Evolutionary conservation across 1,140 invertebrate species (phyloP).

Genomic region (Anadara kagoshimensis): DNA sequence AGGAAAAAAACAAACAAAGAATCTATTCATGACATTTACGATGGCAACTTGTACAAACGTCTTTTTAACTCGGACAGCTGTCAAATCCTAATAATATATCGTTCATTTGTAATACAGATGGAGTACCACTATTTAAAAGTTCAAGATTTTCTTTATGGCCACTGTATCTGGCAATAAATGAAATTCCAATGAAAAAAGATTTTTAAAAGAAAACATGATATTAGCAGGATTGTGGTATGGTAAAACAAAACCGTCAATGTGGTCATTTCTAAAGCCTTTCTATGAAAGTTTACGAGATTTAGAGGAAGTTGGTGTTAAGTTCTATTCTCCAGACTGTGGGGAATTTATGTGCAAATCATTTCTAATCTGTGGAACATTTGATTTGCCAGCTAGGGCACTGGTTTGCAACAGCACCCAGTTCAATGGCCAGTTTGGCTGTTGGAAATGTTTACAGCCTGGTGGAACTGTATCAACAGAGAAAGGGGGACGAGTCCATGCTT

Average conservation of each 20-base stretch:
- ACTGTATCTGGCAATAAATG: slow-evolving; percentile 32
- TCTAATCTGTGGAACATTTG: slow-evolving; percentile 26
- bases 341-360: not conserved
- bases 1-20: slow-evolving; percentile 11
- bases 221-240: slow-evolving; percentile 43
- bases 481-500: slow-evolving; percentile 9
- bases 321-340: not conserved
- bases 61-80: not conserved
- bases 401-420: slow-evolving; percentile 18
- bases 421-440: slow-evolving; percentile 23
- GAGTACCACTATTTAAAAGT: slow-evolving; percentile 40
- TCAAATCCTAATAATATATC: slow-evolving; percentile 31
- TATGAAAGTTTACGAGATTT: slow-evolving; percentile 8
- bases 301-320: slow-evolving; percentile 1
- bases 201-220: slow-evolving; percentile 25
- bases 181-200: slow-evolving; percentile 29
- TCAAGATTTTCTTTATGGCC: slow-evolving; percentile 36
- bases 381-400: slow-evolving; percentile 24
- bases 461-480: slow-evolving; percentile 5
- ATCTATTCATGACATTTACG: slow-evolving; percentile 28
- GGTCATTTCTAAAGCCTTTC: slow-evolving; percentile 19
- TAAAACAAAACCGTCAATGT: slow-evolving; percentile 23
- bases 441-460: slow-evolving; percentile 21
- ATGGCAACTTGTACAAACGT: slow-evolving; percentile 8
- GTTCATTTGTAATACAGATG: slow-evolving; percentile 40